Conservation (phyloP, 2,888 invertebrate genomes). For the Furcula furcula region DNA sequence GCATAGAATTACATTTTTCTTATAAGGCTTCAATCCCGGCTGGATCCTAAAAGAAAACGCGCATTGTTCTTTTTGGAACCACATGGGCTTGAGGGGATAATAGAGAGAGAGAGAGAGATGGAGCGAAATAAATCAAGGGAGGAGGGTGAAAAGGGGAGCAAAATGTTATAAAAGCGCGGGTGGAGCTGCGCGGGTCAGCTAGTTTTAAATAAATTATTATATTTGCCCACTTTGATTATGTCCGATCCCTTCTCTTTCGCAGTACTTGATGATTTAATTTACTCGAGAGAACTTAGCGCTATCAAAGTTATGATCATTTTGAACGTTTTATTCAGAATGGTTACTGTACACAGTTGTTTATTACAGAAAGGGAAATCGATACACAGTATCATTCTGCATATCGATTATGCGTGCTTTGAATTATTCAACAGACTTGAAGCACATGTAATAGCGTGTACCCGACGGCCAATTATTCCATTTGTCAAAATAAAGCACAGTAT, state of each 20-base stretch:
- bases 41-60: too few species aligned
- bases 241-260: slow-evolving; percentile 18
- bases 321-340: slow-evolving; percentile 19
- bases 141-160: too few species aligned
- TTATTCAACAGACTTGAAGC: slow-evolving; percentile 42
- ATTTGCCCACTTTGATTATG: slow-evolving; percentile 27
- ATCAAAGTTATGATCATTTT: slow-evolving; percentile 21
- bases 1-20: too few species aligned
- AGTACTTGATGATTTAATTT: slow-evolving; percentile 25
- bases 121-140: too few species aligned
- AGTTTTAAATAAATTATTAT: slow-evolving; percentile 31
- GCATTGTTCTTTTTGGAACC: too few species aligned
- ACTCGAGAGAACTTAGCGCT: slow-evolving; percentile 10
- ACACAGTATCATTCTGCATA: slow-evolving; percentile 46
- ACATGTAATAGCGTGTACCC: slow-evolving; percentile 18
- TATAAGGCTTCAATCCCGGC: too few species aligned
- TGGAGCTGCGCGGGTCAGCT: too few species aligned
- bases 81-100: too few species aligned
- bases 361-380: slow-evolving; percentile 43
- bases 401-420: slow-evolving; percentile 50
- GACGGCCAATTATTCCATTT: slow-evolving; percentile 31
- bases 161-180: too few species aligned
- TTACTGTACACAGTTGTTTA: slow-evolving; percentile 24
- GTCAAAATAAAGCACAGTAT: slow-evolving; percentile 14
- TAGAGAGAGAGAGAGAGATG: too few species aligned